Percentiles rank a stretch among this genome's conserved stretches.
These are phyloP conservation scores for Volucella bombylans DNA, from an alignment of 2,888 invertebrate species.

Conservation along the genomic window DNA sequence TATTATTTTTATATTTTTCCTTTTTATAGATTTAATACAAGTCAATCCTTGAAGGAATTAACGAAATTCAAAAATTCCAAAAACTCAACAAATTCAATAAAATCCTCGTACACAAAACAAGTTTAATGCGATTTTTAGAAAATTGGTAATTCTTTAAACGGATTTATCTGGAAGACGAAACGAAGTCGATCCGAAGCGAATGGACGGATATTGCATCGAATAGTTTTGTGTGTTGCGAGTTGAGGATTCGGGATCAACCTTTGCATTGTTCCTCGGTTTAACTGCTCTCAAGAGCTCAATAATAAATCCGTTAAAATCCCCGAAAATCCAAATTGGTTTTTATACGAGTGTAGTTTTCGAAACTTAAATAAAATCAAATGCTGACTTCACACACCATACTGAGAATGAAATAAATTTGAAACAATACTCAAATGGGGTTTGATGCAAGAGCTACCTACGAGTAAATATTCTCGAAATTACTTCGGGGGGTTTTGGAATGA, in stretches of 20 bases:
- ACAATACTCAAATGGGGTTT: too few relatives aligned
- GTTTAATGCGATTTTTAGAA: not conserved
- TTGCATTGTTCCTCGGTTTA: conserved; percentile 15
- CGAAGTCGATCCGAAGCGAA: not conserved
- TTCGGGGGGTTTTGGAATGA: too few relatives aligned
- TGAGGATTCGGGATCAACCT: conserved; percentile 1
- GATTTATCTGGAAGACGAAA: conserved; percentile 6
- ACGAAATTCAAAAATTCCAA: conserved; percentile 2
- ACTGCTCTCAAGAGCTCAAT: conserved; percentile 13
- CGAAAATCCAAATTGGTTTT: conserved; percentile 47
- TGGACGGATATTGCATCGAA: not conserved
- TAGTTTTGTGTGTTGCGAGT: not conserved
- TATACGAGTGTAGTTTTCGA: not conserved
- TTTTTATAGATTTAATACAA: not conserved
- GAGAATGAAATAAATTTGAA: too few relatives aligned
- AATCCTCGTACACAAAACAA: not conserved
- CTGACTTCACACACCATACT: not conserved
- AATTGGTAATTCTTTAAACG: not conserved
- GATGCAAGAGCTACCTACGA: too few relatives aligned
- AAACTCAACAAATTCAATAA: not conserved
- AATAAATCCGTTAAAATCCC: conserved; percentile 33
- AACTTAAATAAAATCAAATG: not conserved
- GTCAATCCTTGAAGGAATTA: conserved; percentile 11
- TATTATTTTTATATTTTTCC: not conserved
- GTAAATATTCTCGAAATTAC: too few relatives aligned